Percentiles rank a stretch among this genome's conserved stretches.
phyloP scores from a whole-genome alignment of 2,113 vertebrate genomes.

The Emydocephalus ijimae region DNA sequence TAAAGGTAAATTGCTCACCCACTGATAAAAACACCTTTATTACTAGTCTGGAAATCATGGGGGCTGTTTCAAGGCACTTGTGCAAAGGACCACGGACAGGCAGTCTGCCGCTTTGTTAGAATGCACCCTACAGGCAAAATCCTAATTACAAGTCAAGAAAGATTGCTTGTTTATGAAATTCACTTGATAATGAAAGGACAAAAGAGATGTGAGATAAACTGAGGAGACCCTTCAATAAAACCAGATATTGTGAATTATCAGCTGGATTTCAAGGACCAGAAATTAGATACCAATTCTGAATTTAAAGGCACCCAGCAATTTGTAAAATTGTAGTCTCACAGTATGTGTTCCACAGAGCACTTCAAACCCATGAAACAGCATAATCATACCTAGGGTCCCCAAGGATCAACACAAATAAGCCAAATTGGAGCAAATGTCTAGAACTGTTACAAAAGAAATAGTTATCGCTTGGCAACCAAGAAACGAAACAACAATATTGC shows the following conservation, averaged over 20 bases:
- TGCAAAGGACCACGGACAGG: background rate
- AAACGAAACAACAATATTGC: background rate
- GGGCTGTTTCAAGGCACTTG: background rate
- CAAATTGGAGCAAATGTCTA: background rate
- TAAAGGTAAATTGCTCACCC: background rate
- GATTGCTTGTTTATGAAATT: background rate
- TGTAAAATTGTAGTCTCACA: background rate
- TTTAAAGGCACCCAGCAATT: background rate
- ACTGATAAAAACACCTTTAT: background rate
- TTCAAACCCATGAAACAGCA: background rate
- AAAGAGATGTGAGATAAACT: background rate
- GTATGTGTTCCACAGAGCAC: background rate
- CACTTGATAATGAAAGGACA: background rate
- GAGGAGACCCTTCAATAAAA: background rate
- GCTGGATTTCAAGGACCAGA: background rate
- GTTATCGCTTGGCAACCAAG: background rate
- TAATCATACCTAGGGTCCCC: background rate
- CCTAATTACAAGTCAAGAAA: background rate
- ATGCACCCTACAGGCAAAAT: background rate
- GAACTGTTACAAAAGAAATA: rapidly evolving
- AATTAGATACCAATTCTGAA: background rate
- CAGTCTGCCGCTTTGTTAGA: background rate
- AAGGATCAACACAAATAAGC: background rate
- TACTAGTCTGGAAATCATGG: background rate
- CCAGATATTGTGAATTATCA: background rate